phyloP scores from a whole-genome alignment of 2,113 vertebrate genomes.

The Cettia cetti region DNA sequence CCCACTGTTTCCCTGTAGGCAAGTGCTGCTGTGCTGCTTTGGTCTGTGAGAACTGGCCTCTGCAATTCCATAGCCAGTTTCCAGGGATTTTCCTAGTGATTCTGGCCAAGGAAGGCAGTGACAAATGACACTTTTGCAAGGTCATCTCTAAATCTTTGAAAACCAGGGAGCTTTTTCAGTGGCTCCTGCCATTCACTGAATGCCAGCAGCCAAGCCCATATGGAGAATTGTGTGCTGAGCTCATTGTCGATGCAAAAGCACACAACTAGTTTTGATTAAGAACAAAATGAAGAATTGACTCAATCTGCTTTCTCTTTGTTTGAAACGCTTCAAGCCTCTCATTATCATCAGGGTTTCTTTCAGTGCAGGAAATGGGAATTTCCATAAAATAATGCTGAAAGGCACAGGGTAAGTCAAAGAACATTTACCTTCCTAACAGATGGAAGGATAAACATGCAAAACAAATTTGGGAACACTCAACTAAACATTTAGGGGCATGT shows the following conservation, averaged over 20 bases:
- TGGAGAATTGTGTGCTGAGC: slow-evolving; percentile 35
- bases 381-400: slow-evolving; percentile 60
- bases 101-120: slow-evolving; percentile 12
- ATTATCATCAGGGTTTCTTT: slow-evolving; percentile 60
- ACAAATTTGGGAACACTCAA: slow-evolving; percentile 3
- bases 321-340: slow-evolving; percentile 28
- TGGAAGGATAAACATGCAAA: slow-evolving; percentile 11
- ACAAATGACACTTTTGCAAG: slow-evolving; percentile 34
- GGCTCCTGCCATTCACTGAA: neutral
- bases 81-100: neutral
- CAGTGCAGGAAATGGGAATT: slow-evolving; percentile 45
- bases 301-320: slow-evolving; percentile 5
- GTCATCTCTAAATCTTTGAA: slow-evolving; percentile 32
- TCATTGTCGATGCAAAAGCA: slow-evolving; percentile 45
- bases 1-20: neutral
- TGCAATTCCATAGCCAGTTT: neutral
- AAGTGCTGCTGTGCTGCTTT: neutral
- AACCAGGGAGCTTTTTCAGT: neutral
- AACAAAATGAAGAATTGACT: slow-evolving; percentile 41
- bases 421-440: neutral
- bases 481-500: neutral
- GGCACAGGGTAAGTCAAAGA: slow-evolving; percentile 38
- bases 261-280: slow-evolving; percentile 51
- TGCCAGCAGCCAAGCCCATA: slow-evolving; percentile 35
- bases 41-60: neutral